phyloP scores from a whole-genome alignment of 2,888 invertebrate species.

The Rhopalosiphum nymphaeae region DNA sequence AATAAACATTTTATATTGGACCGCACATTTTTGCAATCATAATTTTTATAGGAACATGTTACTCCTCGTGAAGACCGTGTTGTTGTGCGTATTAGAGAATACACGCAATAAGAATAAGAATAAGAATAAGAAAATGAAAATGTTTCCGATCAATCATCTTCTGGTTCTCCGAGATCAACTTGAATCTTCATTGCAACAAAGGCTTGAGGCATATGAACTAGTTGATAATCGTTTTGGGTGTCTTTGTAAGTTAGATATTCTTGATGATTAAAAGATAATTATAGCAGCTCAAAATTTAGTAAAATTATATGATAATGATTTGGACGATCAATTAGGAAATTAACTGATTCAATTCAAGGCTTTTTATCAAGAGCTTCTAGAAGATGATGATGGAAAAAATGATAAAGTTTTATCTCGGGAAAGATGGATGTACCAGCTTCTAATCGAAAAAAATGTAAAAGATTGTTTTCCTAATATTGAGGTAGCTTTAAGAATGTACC shows the following conservation, averaged over 20 bases:
- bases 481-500: neutral
- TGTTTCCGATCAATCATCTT: too few species aligned
- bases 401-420: neutral
- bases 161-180: too few species aligned
- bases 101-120: too few species aligned
- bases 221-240: neutral
- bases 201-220: conserved; percentile 23
- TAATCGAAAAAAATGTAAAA: too few species aligned
- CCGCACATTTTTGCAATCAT: too few species aligned
- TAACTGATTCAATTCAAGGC: conserved; percentile 12
- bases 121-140: too few species aligned
- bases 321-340: conserved; percentile 13
- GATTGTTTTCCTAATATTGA: too few species aligned
- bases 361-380: neutral
- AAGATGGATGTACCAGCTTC: neutral
- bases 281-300: neutral
- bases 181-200: neutral
- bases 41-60: too few species aligned
- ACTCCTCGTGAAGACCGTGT: too few species aligned
- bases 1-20: too few species aligned
- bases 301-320: conserved; percentile 10
- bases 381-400: conserved; percentile 12
- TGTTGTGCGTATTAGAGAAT: too few species aligned
- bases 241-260: conserved; percentile 12
- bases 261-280: neutral